phyloP scores from a whole-genome alignment of 1,140 invertebrate species.

The Laupala kohalensis region DNA sequence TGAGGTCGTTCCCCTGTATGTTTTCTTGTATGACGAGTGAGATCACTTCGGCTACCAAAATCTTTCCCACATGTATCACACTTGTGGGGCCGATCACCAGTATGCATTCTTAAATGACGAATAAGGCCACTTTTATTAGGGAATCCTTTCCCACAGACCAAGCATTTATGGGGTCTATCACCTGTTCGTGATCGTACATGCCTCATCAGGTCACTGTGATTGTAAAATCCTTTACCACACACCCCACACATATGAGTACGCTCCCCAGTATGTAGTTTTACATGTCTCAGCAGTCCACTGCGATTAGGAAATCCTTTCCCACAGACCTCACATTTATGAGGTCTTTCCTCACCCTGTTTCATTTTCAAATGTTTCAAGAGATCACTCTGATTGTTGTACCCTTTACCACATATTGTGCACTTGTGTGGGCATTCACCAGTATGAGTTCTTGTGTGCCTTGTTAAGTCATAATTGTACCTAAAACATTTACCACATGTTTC shows the following conservation, averaged over 20 bases:
- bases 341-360: neutral
- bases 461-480: neutral
- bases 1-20: neutral
- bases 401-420: neutral
- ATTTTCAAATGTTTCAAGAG: neutral
- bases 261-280: conserved; percentile 71
- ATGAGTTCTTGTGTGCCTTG: neutral
- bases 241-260: conserved; percentile 38
- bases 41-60: conserved; percentile 15
- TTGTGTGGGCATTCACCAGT: neutral
- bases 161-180: neutral
- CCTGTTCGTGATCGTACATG: neutral
- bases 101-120: conserved; percentile 45
- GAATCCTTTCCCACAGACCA: conserved; percentile 4
- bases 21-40: neutral
- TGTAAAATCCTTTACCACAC: neutral
- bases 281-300: conserved; percentile 59
- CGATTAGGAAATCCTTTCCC: conserved; percentile 3
- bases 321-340: conserved; percentile 2
- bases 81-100: conserved; percentile 30
- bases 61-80: conserved; percentile 20
- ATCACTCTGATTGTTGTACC: neutral
- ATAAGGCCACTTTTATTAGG: conserved; percentile 30
- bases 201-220: neutral
- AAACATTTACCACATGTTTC: neutral